phyloP scores from a whole-genome alignment of 2,797 vertebrate species.

The Dallia pectoralis region DNA sequence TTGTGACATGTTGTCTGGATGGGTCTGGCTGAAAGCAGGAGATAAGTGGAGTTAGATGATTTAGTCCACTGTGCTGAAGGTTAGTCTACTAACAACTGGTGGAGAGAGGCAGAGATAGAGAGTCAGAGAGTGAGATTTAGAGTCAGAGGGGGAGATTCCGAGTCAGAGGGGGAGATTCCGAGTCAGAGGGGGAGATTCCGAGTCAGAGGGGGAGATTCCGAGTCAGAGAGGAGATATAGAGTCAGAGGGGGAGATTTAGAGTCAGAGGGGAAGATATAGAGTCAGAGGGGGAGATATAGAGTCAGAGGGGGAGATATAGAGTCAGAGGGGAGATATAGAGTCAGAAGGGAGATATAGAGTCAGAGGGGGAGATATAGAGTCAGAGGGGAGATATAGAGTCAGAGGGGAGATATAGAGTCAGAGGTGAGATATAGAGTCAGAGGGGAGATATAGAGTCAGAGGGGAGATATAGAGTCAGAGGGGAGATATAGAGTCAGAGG shows the following conservation, averaged over 20 bases:
- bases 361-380: slow-evolving; percentile 22
- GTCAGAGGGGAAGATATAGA: not conserved
- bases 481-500: slow-evolving; percentile 6
- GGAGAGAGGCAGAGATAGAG: slow-evolving; percentile 25
- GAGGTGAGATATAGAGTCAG: slow-evolving; percentile 34
- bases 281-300: too few relatives aligned
- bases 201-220: slow-evolving; percentile 23
- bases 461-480: slow-evolving; percentile 8
- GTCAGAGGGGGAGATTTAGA: slow-evolving; percentile 10
- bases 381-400: not conserved
- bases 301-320: slow-evolving; percentile 24
- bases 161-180: not conserved
- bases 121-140: slow-evolving; percentile 16
- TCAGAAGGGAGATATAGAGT: slow-evolving; percentile 32
- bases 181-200: slow-evolving; percentile 23
- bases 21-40: slow-evolving; percentile 44
- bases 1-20: slow-evolving; percentile 53
- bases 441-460: slow-evolving; percentile 11
- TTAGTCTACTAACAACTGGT: slow-evolving; percentile 31
- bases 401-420: slow-evolving; percentile 13
- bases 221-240: slow-evolving; percentile 4
- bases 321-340: not conserved
- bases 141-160: slow-evolving; percentile 23
- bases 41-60: slow-evolving; percentile 62
- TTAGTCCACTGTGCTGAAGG: slow-evolving; percentile 46